Base-by-base conservation (phyloP, 2,113 vertebrate species). In the Marmota monax region DNA sequence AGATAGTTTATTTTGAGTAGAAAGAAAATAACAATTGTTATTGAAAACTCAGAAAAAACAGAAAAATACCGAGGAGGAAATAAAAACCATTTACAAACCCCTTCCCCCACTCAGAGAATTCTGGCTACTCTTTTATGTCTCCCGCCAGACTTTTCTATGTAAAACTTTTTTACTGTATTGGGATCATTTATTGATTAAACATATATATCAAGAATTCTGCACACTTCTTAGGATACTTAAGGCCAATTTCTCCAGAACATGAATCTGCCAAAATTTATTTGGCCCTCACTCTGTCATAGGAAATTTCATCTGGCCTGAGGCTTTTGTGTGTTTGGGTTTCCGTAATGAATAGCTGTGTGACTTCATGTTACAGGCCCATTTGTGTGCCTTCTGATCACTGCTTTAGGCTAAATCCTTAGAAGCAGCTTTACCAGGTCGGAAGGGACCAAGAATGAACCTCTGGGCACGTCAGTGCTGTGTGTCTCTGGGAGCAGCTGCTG, bases 401-500 rank as follows among this genome's bases (percentile, higher is more conserved):
- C 39, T 73, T 45, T 2, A 51, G 79, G 84, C 48, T 37, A 0
- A 51, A 9, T n/a, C 82, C 78, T 48, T 53, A 23, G 88, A 61
- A 83, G 39, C 72, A 42, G 88, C 23, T 14, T 18, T n/a, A 12
- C 16, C 1, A 3, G 53, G 42, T 83, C 80, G 1, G n/a, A 7
- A 56, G 51, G 58, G 20, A 48, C 3, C 6, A 27, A 29, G 16
- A 42, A 25, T 0, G 34, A 18, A 53, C 16, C 8, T 1, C 11
- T n/a, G 8, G 56, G 25, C 4, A 8, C 17, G 1, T 25, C 51
- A 9, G 39, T 34, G 10, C 27, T 20, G 12, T 9, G 25, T 88
- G 27, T 25, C 1, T 32, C 22, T 14, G 0, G 20, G 1, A 16
- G 39, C 48, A n/a, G 5, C 2, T 7, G 10, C 48, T 18, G 27